Evolutionary conservation across 2,888 invertebrate species (phyloP).

Genomic region (Amblyteles armatorius): DNA sequence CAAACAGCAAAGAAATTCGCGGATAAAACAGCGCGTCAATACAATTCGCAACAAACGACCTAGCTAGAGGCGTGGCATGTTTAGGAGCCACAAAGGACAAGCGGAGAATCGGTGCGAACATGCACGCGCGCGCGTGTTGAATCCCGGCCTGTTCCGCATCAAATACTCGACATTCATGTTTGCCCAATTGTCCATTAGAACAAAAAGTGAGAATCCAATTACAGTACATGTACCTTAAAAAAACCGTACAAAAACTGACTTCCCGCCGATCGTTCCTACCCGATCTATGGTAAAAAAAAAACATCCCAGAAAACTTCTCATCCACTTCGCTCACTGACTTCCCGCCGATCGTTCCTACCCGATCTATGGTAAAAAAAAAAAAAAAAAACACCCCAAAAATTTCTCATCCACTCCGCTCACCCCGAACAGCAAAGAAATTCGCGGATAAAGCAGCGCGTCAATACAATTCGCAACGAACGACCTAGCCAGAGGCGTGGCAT

Average conservation of each 20-base stretch:
- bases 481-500: conserved; percentile 1
- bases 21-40: not conserved
- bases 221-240: too few relatives aligned
- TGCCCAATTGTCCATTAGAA: too few relatives aligned
- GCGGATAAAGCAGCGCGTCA: not conserved
- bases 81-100: conserved; percentile 6
- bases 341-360: not conserved
- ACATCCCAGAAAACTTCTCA: too few relatives aligned
- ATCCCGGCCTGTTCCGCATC: too few relatives aligned
- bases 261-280: too few relatives aligned
- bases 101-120: conserved; percentile 23
- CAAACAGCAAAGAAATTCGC: not conserved
- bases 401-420: not conserved
- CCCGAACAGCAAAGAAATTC: not conserved
- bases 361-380: not conserved
- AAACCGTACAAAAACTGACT: too few relatives aligned
- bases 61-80: conserved; percentile 5
- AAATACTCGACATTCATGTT: too few relatives aligned
- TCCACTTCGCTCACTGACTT: too few relatives aligned
- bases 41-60: not conserved
- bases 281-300: too few relatives aligned
- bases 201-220: too few relatives aligned
- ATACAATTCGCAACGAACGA: not conserved
- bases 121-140: conserved; percentile 7
- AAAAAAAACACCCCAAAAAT: not conserved